phyloP scores from a whole-genome alignment of 2,113 vertebrate genomes.

The Takifugu bimaculatus region DNA sequence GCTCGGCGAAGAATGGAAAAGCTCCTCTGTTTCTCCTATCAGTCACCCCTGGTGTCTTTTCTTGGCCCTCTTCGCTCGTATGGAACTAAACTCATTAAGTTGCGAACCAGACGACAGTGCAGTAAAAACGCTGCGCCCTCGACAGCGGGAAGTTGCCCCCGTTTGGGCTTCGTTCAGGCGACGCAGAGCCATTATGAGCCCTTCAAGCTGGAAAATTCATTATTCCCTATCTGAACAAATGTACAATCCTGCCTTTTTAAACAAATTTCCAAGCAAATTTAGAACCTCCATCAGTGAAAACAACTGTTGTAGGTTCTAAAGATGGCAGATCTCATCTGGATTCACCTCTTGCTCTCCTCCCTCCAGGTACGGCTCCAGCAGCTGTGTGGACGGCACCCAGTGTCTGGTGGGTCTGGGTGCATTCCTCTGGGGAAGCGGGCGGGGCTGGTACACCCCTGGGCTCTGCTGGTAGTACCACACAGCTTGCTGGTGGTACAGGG shows the following conservation, averaged over 20 bases:
- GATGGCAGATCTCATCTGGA: background rate
- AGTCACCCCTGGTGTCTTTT: too few relatives aligned
- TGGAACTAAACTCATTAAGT: too few relatives aligned
- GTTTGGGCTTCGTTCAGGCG: too few relatives aligned
- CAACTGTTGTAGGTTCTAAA: background rate
- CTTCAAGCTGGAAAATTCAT: background rate
- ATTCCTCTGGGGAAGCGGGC: slow-evolving; percentile 52
- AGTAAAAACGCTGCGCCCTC: too few relatives aligned
- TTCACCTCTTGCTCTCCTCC: slow-evolving; percentile 74
- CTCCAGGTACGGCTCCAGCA: slow-evolving; percentile 72
- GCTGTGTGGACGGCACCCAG: slow-evolving; percentile 60
- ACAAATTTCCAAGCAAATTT: too few relatives aligned
- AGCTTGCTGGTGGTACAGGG: slow-evolving; percentile 50
- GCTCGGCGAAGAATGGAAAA: too few relatives aligned
- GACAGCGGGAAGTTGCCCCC: too few relatives aligned
- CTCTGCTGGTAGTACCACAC: slow-evolving; percentile 43
- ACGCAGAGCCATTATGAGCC: too few relatives aligned
- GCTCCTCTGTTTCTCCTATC: too few relatives aligned
- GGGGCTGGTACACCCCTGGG: slow-evolving; percentile 44
- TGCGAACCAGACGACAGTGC: too few relatives aligned
- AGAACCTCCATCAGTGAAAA: too few relatives aligned
- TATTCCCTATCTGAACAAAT: background rate
- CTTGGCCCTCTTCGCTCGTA: too few relatives aligned
- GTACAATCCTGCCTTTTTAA: background rate
- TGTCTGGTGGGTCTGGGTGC: slow-evolving; percentile 49